These are phyloP conservation scores for Kuschelorhynchus macadamiae DNA, from an alignment of 2,888 invertebrate genomes.

Conservation along the genomic window DNA sequence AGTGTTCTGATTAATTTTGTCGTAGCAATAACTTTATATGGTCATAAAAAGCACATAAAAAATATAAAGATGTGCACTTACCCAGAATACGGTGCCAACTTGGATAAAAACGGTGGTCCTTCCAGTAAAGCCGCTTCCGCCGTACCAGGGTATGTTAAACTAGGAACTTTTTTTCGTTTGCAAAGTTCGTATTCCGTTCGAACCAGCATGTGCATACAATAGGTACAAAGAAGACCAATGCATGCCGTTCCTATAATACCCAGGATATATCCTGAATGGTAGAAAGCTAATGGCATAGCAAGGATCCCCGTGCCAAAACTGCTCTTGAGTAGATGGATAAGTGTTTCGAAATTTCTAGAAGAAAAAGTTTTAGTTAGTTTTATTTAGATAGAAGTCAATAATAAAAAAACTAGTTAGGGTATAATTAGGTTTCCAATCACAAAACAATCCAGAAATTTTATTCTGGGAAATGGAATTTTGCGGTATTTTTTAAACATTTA, in stretches of 20 bases:
- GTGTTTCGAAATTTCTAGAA: slow-evolving; percentile 82
- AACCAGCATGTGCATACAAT: slow-evolving; percentile 93
- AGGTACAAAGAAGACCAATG: slow-evolving; percentile 91
- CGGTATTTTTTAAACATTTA: no score
- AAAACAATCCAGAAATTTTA: no score
- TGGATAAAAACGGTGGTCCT: slow-evolving; percentile 79
- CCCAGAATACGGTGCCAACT: slow-evolving; percentile 77
- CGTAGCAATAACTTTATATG: no score
- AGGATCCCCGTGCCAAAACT: slow-evolving; percentile 93
- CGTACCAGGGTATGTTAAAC: slow-evolving; percentile 84
- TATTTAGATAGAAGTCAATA: no score
- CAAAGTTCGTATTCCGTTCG: slow-evolving; percentile 78
- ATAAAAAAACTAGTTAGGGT: no score
- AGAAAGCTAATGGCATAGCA: slow-evolving; percentile 91
- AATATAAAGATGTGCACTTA: slow-evolving; percentile 65
- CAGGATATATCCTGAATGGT: slow-evolving; percentile 85
- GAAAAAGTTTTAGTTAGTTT: no score
- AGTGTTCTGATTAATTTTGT: no score
- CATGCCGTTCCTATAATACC: slow-evolving; percentile 85
- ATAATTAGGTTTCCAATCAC: no score
- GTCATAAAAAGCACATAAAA: no score
- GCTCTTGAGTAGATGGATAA: slow-evolving; percentile 89
- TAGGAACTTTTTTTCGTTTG: slow-evolving; percentile 70
- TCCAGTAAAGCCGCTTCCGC: slow-evolving; percentile 84
- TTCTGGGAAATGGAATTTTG: no score